These are phyloP conservation scores for Garrulus glandarius DNA, from an alignment of 2,797 vertebrate species.

Conservation along the genomic window DNA sequence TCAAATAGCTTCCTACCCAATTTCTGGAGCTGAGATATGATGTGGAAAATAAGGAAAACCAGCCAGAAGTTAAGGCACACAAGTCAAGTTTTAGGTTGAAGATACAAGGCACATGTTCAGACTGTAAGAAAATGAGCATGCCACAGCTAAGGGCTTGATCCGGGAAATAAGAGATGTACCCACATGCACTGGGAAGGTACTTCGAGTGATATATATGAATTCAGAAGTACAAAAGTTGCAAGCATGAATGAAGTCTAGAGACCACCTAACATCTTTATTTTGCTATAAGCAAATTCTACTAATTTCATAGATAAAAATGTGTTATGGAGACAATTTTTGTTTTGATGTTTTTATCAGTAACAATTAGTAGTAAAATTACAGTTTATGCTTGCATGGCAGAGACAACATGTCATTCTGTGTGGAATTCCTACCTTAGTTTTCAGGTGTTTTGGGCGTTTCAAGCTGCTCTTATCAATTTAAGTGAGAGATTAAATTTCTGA, in stretches of 20 bases:
- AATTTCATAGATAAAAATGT: not conserved
- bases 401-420: not conserved
- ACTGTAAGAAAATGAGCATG: not conserved
- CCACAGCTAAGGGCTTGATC: not conserved
- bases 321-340: not conserved
- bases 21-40: not conserved
- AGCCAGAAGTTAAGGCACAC: not conserved
- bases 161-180: not conserved
- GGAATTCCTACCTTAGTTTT: not conserved
- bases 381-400: not conserved
- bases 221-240: not conserved
- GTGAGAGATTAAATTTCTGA: not conserved
- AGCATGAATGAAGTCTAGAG: not conserved
- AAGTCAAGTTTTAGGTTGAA: not conserved
- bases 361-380: not conserved
- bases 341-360: not conserved
- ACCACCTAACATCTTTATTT: not conserved
- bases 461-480: not conserved
- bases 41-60: not conserved
- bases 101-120: not conserved
- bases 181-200: not conserved
- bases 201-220: not conserved
- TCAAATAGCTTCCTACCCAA: not conserved
- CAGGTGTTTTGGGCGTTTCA: not conserved
- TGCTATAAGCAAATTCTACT: not conserved